These are phyloP conservation scores for Phymastichus coffea DNA, from an alignment of 1,140 invertebrate species.

Conservation along the genomic window DNA sequence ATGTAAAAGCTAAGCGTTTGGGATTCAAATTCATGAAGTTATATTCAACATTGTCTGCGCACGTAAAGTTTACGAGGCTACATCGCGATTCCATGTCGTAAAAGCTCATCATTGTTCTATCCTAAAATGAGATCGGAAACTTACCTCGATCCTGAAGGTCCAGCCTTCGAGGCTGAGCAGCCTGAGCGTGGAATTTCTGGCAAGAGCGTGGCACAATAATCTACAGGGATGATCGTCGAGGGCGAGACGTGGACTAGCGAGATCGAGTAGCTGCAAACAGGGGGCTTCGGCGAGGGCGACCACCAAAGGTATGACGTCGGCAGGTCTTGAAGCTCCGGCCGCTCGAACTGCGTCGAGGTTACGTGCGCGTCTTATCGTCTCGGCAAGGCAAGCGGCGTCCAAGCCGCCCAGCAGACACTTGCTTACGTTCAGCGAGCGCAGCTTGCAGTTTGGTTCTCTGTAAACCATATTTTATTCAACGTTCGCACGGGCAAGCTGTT, in stretches of 20 bases:
- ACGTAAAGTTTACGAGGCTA: too few relatives aligned
- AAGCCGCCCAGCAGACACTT: conserved; percentile 12
- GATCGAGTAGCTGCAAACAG: conserved; percentile 10
- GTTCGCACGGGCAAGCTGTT: too few relatives aligned
- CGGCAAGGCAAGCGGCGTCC: conserved; percentile 12
- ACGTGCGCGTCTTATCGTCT: conserved; percentile 6
- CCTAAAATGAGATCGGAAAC: conserved; percentile 19
- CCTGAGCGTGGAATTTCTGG: conserved; percentile 56
- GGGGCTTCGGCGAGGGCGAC: conserved; percentile 10
- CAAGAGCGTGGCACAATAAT: conserved; percentile 56
- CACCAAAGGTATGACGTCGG: conserved; percentile 7
- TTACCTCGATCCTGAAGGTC: conserved; percentile 61
- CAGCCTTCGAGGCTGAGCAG: conserved; percentile 60
- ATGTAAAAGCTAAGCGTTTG: too few relatives aligned
- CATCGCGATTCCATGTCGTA: too few relatives aligned
- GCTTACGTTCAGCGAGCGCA: conserved; percentile 16
- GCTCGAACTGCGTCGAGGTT: conserved; percentile 9
- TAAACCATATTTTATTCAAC: too few relatives aligned
- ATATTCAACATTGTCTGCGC: too few relatives aligned
- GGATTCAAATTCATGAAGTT: too few relatives aligned
- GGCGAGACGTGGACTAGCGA: conserved; percentile 35
- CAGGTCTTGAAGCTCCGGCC: conserved; percentile 5
- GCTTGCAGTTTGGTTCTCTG: conserved; percentile 16
- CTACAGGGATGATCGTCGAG: conserved; percentile 52
- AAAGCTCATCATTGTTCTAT: too few relatives aligned